Base-by-base conservation (phyloP, 2,797 vertebrate species). In the Takifugu rubripes region DNA sequence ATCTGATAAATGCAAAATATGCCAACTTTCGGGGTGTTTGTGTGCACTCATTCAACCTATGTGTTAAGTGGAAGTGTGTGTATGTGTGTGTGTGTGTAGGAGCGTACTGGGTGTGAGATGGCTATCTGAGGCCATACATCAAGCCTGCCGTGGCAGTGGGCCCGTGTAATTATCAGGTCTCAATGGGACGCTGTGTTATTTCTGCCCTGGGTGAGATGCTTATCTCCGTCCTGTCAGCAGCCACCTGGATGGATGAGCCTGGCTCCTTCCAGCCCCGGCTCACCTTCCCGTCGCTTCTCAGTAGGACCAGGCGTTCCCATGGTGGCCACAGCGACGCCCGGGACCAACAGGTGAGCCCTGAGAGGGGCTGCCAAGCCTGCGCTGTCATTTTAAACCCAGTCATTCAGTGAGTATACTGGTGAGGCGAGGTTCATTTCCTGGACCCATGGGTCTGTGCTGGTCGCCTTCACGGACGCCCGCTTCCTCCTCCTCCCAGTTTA, bases 151-250 rank as follows among this genome's bases (percentile, higher is more conserved):
- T 87, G 85, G 84, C 87, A 87, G 71, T 67, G 74, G 82, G 82
- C 70, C 81, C 51, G 68, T 84, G 84, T 91, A 91, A 90, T 91
- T 87, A 90, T 88, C 86, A 84, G 63, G 74, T 86, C 90, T 91
- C 88, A 91, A 86, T 88, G 87, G 84, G 83, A 89, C 70, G 67
- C 83, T 84, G 84, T 91, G 90, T 91, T 90, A 84, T 89, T 91
- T 88, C 88, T 83, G 87, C 89, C 87, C 85, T 75, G 87, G 87
- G 87, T 90, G 86, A 90, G 91, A 91, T 91, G 72, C 81, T 89
- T 91, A 91, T 92, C 90, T 83, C 36, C 70, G 69, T 59, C 72
- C 84, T 78, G 85, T 89, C 88, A 86, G 83, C 84, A 89, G 83
- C 81, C 88, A 89, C 88, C 88, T 89, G 89, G 85, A 89, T 87